Evolutionary conservation across 2,888 invertebrate genomes (phyloP).

Genomic region (Hirtodrosophila histrioides): DNA sequence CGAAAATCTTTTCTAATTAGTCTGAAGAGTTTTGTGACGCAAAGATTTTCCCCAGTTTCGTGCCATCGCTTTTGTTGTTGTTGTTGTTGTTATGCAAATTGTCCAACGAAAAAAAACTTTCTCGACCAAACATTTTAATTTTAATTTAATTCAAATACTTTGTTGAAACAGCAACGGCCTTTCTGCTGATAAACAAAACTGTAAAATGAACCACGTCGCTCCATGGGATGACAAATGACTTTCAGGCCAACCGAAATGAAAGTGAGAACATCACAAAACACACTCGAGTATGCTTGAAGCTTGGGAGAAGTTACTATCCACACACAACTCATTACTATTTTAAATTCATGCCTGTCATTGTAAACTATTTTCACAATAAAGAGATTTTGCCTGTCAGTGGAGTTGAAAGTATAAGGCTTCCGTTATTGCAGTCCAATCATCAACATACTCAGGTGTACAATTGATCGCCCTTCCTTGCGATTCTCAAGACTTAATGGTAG

Average conservation of each 20-base stretch:
- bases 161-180: constrained; percentile 58
- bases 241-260: constrained; percentile 60
- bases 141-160: constrained; percentile 74
- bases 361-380: not conserved
- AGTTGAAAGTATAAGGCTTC: constrained; percentile 5
- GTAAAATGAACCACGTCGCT: constrained; percentile 46
- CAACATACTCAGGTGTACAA: too few species aligned
- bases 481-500: too few species aligned
- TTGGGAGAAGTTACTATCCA: constrained; percentile 26
- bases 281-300: constrained; percentile 3
- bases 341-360: not conserved
- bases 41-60: constrained; percentile 58
- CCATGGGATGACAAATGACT: constrained; percentile 57
- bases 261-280: constrained; percentile 59
- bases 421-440: too few species aligned
- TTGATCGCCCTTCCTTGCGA: too few species aligned
- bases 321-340: constrained; percentile 21
- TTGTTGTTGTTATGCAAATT: constrained; percentile 77
- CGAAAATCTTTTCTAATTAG: constrained; percentile 68
- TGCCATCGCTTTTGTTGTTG: constrained; percentile 53
- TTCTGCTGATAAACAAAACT: constrained; percentile 55
- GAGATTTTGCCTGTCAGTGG: not conserved
- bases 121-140: constrained; percentile 65
- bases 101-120: constrained; percentile 62
- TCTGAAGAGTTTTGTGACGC: constrained; percentile 56